Percentiles rank a stretch among this genome's conserved stretches.
These are phyloP conservation scores for Ctenochaetus hawaiiensis DNA, from an alignment of 2,797 vertebrate genomes.

Conservation along the genomic window DNA sequence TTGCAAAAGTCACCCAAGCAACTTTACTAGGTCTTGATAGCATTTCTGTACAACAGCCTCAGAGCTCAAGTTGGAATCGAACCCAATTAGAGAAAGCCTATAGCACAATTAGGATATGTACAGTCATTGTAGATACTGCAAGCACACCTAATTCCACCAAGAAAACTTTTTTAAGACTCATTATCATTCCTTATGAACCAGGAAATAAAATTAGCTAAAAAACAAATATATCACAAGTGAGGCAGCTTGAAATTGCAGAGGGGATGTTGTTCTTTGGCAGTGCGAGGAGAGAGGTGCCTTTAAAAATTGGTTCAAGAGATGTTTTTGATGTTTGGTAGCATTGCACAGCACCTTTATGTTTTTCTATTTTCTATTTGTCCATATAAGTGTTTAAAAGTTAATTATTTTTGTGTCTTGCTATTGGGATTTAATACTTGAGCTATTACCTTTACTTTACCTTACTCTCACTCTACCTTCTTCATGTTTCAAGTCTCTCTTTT, in stretches of 20 bases:
- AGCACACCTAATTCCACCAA: not conserved
- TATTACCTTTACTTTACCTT: not conserved
- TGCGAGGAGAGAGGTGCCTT: not conserved
- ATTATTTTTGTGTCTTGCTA: not conserved
- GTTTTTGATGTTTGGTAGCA: not conserved
- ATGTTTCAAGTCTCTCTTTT: not conserved
- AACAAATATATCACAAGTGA: not conserved
- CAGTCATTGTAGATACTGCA: not conserved
- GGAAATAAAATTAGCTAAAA: not conserved
- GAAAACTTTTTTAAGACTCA: not conserved
- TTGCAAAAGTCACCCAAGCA: slow-evolving; percentile 2
- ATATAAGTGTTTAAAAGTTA: not conserved
- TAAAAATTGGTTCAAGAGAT: not conserved
- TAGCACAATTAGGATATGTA: not conserved
- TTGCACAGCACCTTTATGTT: not conserved
- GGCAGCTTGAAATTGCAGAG: not conserved
- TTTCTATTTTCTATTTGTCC: not conserved
- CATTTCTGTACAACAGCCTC: not conserved
- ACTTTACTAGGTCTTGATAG: not conserved
- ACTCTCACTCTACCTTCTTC: too few species aligned
- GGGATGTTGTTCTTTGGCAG: not conserved
- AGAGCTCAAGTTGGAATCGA: not conserved
- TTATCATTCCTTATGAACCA: not conserved
- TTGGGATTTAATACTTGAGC: not conserved
- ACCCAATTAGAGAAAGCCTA: not conserved